Evolutionary conservation across 2,888 invertebrate species (phyloP).

Genomic region (Apocheima hispidaria): DNA sequence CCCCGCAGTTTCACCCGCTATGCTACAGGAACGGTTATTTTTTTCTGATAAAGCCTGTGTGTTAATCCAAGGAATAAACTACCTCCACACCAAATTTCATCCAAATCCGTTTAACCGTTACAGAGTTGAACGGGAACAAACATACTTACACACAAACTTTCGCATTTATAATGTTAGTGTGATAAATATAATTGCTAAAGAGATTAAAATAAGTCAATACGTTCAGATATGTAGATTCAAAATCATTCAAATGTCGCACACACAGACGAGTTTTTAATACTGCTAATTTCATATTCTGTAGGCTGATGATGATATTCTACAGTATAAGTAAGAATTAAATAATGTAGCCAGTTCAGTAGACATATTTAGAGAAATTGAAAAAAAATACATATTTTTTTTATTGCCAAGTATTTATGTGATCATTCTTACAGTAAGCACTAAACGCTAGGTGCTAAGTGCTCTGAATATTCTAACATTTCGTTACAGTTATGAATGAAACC

Average conservation of each 20-base stretch:
- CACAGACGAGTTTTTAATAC: constrained; percentile 1
- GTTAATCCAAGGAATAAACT: too few relatives aligned
- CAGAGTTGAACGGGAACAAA: too few relatives aligned
- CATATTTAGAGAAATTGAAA: constrained; percentile 22
- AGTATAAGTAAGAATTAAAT: constrained; percentile 46
- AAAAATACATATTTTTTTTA: constrained; percentile 12
- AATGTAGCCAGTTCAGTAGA: constrained; percentile 36
- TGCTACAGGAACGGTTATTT: too few relatives aligned
- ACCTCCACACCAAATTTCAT: too few relatives aligned
- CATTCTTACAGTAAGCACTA: constrained; percentile 18
- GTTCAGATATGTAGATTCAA: constrained; percentile 7
- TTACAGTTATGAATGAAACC: background rate
- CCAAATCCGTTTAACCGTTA: too few relatives aligned
- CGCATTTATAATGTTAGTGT: too few relatives aligned
- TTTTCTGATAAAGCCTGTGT: too few relatives aligned
- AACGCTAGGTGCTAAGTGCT: constrained; percentile 30
- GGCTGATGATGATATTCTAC: too few relatives aligned
- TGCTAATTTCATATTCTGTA: constrained; percentile 24
- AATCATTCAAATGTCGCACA: constrained; percentile 4
- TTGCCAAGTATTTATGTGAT: background rate
- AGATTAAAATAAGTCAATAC: constrained; percentile 2
- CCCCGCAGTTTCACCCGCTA: too few relatives aligned
- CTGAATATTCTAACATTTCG: background rate
- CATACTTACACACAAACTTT: too few relatives aligned
- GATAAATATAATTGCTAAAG: constrained; percentile 1